phyloP scores from a whole-genome alignment of 2,888 invertebrate genomes.

The Masnerella sp. region DNA sequence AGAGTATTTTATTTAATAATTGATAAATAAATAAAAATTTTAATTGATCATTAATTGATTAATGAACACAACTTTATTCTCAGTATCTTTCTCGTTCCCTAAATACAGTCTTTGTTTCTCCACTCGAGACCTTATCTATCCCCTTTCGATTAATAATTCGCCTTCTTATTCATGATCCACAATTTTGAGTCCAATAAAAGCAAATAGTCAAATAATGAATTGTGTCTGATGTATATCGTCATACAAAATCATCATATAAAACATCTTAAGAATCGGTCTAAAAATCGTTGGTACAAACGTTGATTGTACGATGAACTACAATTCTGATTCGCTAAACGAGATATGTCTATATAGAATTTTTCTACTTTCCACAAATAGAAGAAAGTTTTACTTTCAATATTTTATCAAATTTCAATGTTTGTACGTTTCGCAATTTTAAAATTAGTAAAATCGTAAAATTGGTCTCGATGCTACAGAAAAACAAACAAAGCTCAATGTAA shows the following conservation, averaged over 20 bases:
- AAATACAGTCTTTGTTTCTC: slow-evolving; percentile 15
- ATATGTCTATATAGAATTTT: no score
- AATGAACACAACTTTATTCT: no score
- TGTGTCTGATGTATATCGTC: background rate
- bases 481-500: no score
- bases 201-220: background rate
- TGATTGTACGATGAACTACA: background rate
- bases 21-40: no score
- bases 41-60: no score
- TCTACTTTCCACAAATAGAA: no score
- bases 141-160: background rate
- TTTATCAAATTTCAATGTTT: no score
- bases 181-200: background rate
- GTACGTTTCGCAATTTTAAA: no score
- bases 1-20: no score
- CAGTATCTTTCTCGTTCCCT: background rate
- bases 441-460: no score
- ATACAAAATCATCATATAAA: slow-evolving; percentile 7
- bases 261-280: slow-evolving; percentile 1
- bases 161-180: background rate
- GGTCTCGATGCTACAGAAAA: no score
- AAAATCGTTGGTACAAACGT: slow-evolving; percentile 13
- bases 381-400: no score
- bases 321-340: background rate
- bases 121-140: background rate